phyloP scores from a whole-genome alignment of 2,888 invertebrate genomes.

The Lepidocyrtinus sp. region DNA sequence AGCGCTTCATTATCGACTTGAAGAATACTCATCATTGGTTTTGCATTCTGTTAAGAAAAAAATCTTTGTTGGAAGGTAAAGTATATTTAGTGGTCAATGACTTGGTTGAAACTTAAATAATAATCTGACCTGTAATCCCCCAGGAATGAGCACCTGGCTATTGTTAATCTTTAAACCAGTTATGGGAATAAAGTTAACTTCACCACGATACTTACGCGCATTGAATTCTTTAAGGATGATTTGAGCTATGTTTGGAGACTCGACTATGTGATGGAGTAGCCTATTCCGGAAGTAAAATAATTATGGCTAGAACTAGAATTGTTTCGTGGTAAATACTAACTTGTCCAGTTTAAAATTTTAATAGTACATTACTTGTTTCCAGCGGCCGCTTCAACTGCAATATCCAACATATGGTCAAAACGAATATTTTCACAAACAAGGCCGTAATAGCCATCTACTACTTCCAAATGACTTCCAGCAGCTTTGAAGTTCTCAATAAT shows the following conservation, averaged over 20 bases:
- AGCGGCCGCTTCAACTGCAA: conserved; percentile 58
- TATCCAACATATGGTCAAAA: conserved; percentile 39
- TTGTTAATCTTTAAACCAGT: conserved; percentile 11
- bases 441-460: conserved; percentile 55
- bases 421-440: conserved; percentile 56
- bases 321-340: neutral
- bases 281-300: no score
- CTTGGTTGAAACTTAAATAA: neutral
- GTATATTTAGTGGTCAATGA: neutral
- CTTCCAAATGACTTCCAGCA: conserved; percentile 7
- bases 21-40: conserved; percentile 20
- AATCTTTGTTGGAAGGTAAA: neutral
- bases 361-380: conserved; percentile 39
- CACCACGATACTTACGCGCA: conserved; percentile 42
- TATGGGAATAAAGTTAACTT: conserved; percentile 53
- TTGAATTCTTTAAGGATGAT: conserved; percentile 60
- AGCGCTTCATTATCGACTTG: neutral
- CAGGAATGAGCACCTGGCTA: neutral
- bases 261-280: conserved; percentile 56
- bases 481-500: conserved; percentile 39
- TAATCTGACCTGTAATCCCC: conserved; percentile 9
- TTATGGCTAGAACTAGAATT: neutral
- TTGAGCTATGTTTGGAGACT: conserved; percentile 32
- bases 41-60: conserved; percentile 17
- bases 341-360: neutral